Evolutionary conservation across 2,113 vertebrate species (phyloP), one percentile per base, ranked within the genome.

Genomic region (Parotia lawesii): DNA sequence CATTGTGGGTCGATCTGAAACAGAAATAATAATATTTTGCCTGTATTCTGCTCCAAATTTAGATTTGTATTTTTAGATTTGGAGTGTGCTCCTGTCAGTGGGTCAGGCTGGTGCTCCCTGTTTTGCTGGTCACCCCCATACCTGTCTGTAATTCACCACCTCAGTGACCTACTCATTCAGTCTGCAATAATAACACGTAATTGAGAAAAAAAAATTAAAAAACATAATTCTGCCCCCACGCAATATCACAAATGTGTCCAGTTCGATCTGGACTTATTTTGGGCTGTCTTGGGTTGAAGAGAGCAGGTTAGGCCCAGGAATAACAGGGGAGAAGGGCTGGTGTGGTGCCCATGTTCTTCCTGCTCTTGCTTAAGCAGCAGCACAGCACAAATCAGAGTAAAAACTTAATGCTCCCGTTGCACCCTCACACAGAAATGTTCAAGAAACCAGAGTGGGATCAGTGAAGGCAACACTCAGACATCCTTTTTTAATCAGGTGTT

Each of bases 171-270:
- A 8, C 53, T 51, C 17, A 21, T 69, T 53, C 45, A 50, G 6
- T 21, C 31, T 61, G 37, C n/a, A 76, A 33, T 12, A 47, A 61
- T 57, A 71, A 31, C 3, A 56, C 1, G 2, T 11, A 57, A 67
- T 22, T 19, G 27, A 17, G 53, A 53, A 56, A 53, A 62, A 56
- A 53, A 38, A 20, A 35, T 15, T 5, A 12, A 15, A 3, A 2
- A 12, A 7, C 3, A 18, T 7, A 5, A 27, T 75, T 58, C 44
- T 38, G 3, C 4, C 15, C 9, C 0, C 8, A 7, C 2, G 5
- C 3, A 66, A 6, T 61, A n/a, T 28, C 4, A 33, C 2, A 0
- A 53, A 35, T 9, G 4, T 7, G 29, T 31, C 12, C 35, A 33
- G 22, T 33, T 60, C 37, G 45, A 48, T 72, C 28, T 57, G 65